Base-by-base conservation (phyloP, 2,113 vertebrate species). In the Chelonoidis abingdonii region DNA sequence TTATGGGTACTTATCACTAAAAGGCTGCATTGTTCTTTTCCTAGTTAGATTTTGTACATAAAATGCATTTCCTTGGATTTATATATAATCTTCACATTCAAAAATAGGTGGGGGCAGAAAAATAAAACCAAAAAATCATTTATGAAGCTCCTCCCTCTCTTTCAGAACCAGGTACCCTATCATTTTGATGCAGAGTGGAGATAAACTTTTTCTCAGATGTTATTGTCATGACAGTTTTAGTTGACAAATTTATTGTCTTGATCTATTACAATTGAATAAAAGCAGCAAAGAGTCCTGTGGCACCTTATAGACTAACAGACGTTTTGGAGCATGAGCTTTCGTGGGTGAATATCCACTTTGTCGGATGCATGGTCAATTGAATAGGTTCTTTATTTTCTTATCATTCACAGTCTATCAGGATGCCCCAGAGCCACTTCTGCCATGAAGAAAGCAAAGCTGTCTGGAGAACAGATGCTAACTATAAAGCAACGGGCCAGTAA, bases 391-490 rank as follows among this genome's bases (percentile, higher is more conserved):
- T 92, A 82, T 44, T 76, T 75, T 95, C 93, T 93, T 83, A 92
- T 94, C 96, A 86, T 96, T 96, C 96, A 86, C 97, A 99, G 99
- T 98, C 98, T 99, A 96, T 99, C 99, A 21, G 99, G 99, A 97
- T 99, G 99, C 98, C 99, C 99, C 5, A 98, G 99, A 89, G 99
- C 99, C 97, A 99, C 99, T 57, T 99, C 99, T 10, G 99, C 99
- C 83, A 99, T 99, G 99, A 99, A 99, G 99, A 99, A 99, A 98
- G 99, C 99, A 89, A 98, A 99, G 96, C 98, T 99, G 95, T 99
- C 99, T 2, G 99, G 99, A 96, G 99, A 99, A 98, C 99, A 99
- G 98, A 99, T 99, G 99, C 98, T 99, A 96, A 99, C 99, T 94
- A 99, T 99, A 98, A 99, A 99, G 95, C 99, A 99, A 96, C 98